Conservation (phyloP, 2,113 vertebrate species). For the Myodes glareolus region DNA sequence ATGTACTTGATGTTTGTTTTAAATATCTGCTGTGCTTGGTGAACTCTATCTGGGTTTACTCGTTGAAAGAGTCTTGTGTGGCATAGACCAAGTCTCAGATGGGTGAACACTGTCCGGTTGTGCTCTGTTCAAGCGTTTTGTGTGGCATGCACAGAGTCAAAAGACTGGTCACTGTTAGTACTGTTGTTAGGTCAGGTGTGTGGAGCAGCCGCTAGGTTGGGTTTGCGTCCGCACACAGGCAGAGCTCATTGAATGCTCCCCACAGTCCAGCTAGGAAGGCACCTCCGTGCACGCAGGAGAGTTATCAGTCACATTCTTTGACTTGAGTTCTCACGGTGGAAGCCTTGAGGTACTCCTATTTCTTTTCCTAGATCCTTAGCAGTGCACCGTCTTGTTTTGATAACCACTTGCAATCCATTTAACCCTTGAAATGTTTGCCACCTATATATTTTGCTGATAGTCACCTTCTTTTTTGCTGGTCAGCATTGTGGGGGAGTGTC, state of each 20-base stretch:
- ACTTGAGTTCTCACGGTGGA: background rate
- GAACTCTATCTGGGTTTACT: background rate
- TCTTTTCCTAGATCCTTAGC: background rate
- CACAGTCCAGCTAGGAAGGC: background rate
- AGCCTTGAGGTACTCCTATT: background rate
- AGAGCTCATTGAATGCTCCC: background rate
- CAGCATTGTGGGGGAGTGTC: background rate
- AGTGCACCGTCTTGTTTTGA: background rate
- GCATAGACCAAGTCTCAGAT: background rate
- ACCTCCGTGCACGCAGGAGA: background rate
- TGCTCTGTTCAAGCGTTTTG: background rate
- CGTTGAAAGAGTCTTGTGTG: background rate
- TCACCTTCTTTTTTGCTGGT: background rate
- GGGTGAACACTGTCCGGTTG: background rate
- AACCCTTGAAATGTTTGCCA: background rate
- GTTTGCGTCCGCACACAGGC: background rate
- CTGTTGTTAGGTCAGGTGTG: background rate
- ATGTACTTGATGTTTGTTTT: background rate
- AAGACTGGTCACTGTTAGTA: background rate
- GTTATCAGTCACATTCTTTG: background rate
- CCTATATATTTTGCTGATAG: conserved; percentile 38
- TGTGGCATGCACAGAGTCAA: background rate
- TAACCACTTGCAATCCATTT: background rate
- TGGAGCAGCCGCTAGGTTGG: background rate
- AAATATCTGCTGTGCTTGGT: background rate